These are phyloP conservation scores for Trachythela sp. DNA, from an alignment of 64 coral and sea anemone species.

Conservation along the genomic window DNA sequence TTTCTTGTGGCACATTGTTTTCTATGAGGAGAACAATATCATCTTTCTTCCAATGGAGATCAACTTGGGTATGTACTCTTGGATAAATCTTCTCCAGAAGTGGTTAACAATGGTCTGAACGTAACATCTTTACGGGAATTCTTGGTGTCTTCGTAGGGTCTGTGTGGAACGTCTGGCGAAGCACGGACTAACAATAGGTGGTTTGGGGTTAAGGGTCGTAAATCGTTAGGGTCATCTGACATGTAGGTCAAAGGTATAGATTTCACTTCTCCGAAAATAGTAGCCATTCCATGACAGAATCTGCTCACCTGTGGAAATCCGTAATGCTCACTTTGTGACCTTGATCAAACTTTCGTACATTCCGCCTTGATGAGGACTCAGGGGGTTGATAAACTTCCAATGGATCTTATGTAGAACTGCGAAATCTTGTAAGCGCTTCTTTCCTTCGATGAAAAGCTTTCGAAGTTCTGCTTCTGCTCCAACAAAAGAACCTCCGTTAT, in stretches of 20 bases:
- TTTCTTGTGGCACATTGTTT: not conserved
- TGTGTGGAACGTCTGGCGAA: not conserved
- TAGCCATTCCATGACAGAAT: constrained; percentile 4
- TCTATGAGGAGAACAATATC: constrained; percentile 22
- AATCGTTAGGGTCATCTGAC: not conserved
- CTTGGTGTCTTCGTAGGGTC: constrained; percentile 1
- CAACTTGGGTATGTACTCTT: constrained; percentile 24
- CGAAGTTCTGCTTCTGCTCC: not conserved
- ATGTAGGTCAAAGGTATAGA: not conserved
- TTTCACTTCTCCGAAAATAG: not conserved
- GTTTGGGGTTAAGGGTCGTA: not conserved
- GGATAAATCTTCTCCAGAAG: constrained; percentile 36
- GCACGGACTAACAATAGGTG: constrained; percentile 13
- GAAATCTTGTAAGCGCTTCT: not conserved
- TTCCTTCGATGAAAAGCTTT: not conserved
- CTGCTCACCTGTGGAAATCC: not conserved
- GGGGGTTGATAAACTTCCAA: constrained; percentile 10
- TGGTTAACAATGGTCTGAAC: not conserved
- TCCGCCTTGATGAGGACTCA: not conserved
- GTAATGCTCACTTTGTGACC: not conserved
- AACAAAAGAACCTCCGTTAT: constrained; percentile 17
- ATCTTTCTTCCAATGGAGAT: not conserved
- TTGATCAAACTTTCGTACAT: constrained; percentile 6
- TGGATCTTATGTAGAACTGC: not conserved
- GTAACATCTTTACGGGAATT: constrained; percentile 5